These are phyloP conservation scores for Heliconius ismenius DNA, from an alignment of 2,888 invertebrate genomes.

Conservation along the genomic window DNA sequence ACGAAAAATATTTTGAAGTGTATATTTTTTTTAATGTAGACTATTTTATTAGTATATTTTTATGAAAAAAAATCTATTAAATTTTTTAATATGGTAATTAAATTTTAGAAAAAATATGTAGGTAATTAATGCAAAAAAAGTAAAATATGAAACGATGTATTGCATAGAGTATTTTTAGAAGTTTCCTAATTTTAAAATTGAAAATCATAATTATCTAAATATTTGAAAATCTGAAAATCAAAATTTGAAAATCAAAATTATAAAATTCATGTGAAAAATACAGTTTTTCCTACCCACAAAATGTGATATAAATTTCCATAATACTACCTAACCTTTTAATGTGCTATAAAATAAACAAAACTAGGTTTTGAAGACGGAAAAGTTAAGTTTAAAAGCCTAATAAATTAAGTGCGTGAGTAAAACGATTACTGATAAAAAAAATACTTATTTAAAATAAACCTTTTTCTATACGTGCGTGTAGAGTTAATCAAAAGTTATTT, in stretches of 20 bases:
- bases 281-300: background rate
- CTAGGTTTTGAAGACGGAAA: conserved; percentile 25
- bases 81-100: background rate
- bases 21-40: background rate
- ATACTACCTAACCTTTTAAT: background rate
- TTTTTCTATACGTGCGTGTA: conserved; percentile 31
- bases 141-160: no score
- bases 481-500: conserved; percentile 31
- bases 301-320: background rate
- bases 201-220: background rate
- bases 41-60: background rate
- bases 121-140: background rate
- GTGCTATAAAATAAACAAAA: conserved; percentile 21
- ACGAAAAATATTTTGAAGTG: conserved; percentile 16
- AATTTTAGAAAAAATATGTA: background rate
- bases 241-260: no score
- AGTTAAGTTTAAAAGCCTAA: conserved; percentile 22
- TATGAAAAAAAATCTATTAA: background rate
- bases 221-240: no score
- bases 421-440: conserved; percentile 36
- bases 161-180: background rate
- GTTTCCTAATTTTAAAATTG: background rate
- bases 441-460: conserved; percentile 31
- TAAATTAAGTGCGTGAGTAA: conserved; percentile 42
- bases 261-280: background rate